Evolutionary conservation across 2,113 vertebrate genomes (phyloP), one percentile per base, ranked within the genome.

Genomic region (Passer domesticus): DNA sequence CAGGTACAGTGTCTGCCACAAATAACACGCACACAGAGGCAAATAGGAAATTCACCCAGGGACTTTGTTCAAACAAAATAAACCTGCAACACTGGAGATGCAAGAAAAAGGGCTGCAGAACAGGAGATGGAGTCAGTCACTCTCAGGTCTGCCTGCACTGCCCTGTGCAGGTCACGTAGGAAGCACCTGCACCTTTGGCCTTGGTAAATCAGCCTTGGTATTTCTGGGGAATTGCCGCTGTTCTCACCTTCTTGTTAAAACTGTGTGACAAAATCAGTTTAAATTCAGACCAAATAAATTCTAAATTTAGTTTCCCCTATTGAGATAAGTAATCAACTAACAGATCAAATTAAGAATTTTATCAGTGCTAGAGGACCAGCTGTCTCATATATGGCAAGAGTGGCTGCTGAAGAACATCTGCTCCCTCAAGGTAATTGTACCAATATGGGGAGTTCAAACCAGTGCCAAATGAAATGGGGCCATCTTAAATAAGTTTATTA

Each of bases 11-110:
- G 98, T 99, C 99, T 99, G 98, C 98, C 98, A 98, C 97, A 98
- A 98, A 99, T 98, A 99, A 99, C 99, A 99, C 96, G 98, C 98
- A 99, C 98, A 99, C 98, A 98, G 98, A 99, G 98, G 99, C 98
- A 99, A 98, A 99, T 98, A 98, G 98, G 98, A 99, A 99, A 99
- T 99, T 98, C 98, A 99, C 98, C 98, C 98, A 98, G 98, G 96
- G 95, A 96, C 94, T 97, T 96, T 96, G 95, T 97, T 97, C 94
- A 98, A 89, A 97, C 96, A 98, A 89, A 96, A 97, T 79, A 96
- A 96, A 97, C 96, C 97, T 98, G 97, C 96, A 98, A 98, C 98
- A 98, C 96, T 97, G 94, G 95, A 91, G 95, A 92, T 68, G 77
- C 73, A 87, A 97, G 86, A 93, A 69, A 52, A 90, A 97, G 96